Conservation (phyloP, 2,113 vertebrate genomes). For the Lasiurus borealis region DNA sequence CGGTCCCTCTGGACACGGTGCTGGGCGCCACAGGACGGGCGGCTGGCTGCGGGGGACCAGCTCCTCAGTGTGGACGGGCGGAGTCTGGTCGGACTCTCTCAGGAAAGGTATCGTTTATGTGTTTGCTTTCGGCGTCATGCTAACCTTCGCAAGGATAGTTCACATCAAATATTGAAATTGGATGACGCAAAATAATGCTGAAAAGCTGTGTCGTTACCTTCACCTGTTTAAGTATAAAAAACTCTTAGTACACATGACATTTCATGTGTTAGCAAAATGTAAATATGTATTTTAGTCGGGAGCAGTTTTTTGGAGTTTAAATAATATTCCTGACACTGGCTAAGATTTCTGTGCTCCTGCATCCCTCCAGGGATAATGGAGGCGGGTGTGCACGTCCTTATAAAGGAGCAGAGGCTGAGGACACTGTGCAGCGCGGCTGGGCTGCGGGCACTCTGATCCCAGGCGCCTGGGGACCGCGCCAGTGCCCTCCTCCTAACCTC, state of each 20-base stretch:
- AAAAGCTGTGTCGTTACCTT: too few species aligned
- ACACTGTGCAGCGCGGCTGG: too few species aligned
- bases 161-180: background rate
- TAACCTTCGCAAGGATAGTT: background rate
- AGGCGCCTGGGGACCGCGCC: fast-evolving
- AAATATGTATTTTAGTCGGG: background rate
- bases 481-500: background rate
- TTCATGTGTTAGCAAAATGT: background rate
- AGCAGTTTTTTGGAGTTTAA: background rate
- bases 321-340: background rate
- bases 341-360: background rate
- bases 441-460: background rate
- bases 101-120: constrained; percentile 92
- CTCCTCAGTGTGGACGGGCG: constrained; percentile 97
- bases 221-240: background rate
- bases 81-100: constrained; percentile 97
- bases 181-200: background rate
- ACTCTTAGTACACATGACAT: background rate
- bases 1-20: too few species aligned
- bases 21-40: constrained; percentile 90
- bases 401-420: too few species aligned
- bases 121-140: background rate
- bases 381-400: background rate
- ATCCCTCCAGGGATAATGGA: too few species aligned
- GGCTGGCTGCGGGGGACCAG: constrained; percentile 97